Percentiles rank a stretch among this genome's conserved stretches.
Conservation (phyloP, 2,797 vertebrate species). For the Falco concolor region DNA sequence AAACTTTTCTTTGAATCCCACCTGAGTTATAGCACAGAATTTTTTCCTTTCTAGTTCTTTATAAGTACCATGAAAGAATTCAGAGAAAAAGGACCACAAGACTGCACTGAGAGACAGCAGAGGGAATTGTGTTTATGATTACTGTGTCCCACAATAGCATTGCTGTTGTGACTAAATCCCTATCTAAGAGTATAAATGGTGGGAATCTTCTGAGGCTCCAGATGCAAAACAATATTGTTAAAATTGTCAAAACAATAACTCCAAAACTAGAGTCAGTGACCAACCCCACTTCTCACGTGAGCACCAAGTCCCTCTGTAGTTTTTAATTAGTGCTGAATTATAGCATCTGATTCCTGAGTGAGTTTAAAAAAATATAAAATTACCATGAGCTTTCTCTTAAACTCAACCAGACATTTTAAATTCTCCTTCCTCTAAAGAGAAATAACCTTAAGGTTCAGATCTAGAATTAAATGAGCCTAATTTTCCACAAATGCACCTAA, state of each 20-base stretch:
- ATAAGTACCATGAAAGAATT: neutral
- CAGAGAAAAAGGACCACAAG: neutral
- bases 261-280: neutral
- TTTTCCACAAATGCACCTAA: neutral
- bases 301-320: neutral
- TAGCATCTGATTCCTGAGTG: neutral
- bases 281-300: neutral
- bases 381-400: neutral
- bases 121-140: neutral
- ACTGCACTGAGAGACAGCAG: neutral
- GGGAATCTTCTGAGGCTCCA: neutral
- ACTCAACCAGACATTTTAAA: neutral
- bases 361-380: neutral
- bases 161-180: neutral
- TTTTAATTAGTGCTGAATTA: neutral
- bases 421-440: neutral
- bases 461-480: neutral
- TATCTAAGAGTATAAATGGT: neutral
- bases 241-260: neutral
- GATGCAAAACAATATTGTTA: neutral
- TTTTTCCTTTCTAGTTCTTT: neutral
- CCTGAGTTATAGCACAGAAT: neutral
- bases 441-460: neutral
- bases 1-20: neutral
- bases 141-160: neutral